Base-by-base conservation (phyloP, 2,888 invertebrate genomes). In the Homarus gammarus region DNA sequence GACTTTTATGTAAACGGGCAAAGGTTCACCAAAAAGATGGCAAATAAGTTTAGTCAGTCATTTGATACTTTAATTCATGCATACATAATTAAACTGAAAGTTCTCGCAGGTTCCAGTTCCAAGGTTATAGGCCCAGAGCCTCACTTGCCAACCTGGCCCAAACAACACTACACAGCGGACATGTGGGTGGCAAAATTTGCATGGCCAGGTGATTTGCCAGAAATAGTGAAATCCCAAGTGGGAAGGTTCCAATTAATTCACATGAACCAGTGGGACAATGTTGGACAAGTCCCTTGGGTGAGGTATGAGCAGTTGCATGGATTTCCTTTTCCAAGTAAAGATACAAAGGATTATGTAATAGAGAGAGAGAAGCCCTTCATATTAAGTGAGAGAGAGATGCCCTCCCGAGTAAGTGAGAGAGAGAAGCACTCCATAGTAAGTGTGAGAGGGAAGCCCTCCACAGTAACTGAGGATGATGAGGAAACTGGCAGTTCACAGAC, bases 161-260 rank as follows among this genome's bases (percentile, higher is more conserved):
- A 70, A 8, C 51, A 49, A 10, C 36, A 68, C 22, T 83, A 77
- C 49, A 38, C 40, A 10, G 40, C 88, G 56, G 68, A 64, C 33
- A 77, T 68, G 18, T 88, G 88, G 88, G 68, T 88, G 36, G 84
- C 88, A 40, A 88, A 78, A 68, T 88, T 77, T 88, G 88, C 88
- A 1, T 88, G 88, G 88, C 75, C 68, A 31, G 88, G 88, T 36
- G 68, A 77, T 5, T 70, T 84, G 78, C 88, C 84, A 51, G 31
- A 70, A 33, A 12, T n/a, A 33, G 83, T 83, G 64, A 88, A 22
- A 51, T 51, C 77, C 12, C 70, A 83, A 49, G 27, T 88, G 27
- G 56, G 33, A n/a, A 88, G 88, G 40, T 88, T 38, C 56, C 31
- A 51, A 33, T 3, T 88, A 10, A 70, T 88, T 27, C 44, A 64